Evolutionary conservation across 2,888 invertebrate species (phyloP), one percentile per base, ranked within the genome.

Genomic region (Pammene aurita): DNA sequence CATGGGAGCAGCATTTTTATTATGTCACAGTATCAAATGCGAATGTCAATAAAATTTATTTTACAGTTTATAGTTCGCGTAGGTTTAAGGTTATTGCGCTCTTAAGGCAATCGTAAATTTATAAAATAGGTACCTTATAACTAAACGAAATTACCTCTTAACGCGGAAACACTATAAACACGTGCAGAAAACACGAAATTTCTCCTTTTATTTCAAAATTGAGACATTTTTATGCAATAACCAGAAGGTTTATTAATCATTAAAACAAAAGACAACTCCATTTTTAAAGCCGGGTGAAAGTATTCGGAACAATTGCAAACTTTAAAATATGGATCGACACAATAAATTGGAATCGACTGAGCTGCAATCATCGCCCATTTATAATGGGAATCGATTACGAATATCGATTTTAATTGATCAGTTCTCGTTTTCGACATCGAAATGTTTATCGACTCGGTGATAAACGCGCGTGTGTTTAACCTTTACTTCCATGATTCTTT

Each of bases 331-430:
- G 54, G 58, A 68, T 66, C 57, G 66, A 61, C 38, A 72, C 52
- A 73, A 83, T 86, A 84, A 85, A 84, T 83, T 82, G 82, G 75
- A 76, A 71, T 72, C 73, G 73, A 74, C 73, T 63, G 77, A 77
- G 71, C 83, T 77, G 82, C 78, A 83, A 86, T 82, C 84, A 84
- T 75, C 80, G 82, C 66, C 80, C 83, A 80, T 87, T 83, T 81
- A 84, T 86, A 84, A 88, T 81, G 77, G 75, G 77, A 86, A 83
- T 84, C 86, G 87, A 89, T 89, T 87, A 85, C 73, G 83, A 82
- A 84, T 69, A 82, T 81, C 80, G 78, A 78, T 78, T 83, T 81
- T 83, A 84, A 85, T 86, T 83, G 85, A 87, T 87, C 84, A 82
- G 77, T 80, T 84, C 79, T 74, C 75, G 76, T 70, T 73, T 76